Base-by-base conservation (phyloP, 2,888 invertebrate species). In the Listrodromus nycthemerus region DNA sequence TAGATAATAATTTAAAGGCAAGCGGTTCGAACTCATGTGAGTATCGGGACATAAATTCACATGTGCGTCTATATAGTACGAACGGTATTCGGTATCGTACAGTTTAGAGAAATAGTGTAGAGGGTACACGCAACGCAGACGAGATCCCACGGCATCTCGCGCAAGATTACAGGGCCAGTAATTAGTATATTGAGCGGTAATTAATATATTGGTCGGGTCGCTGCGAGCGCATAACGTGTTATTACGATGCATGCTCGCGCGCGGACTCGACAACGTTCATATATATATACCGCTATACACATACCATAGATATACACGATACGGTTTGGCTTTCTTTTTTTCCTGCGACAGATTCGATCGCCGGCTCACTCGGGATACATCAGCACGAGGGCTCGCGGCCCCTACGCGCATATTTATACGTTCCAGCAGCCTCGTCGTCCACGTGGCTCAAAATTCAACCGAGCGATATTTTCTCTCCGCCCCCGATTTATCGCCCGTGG, bases 181-280 rank as follows among this genome's bases (percentile, higher is more conserved):
- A 92, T 92, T 92, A 92, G 91, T 92, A 91, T 91, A 92, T 91
- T 90, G 91, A 90, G 88, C 89, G 89, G 90, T 92, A 92, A 92
- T 92, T 92, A 92, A 92, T 92, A 92, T 91, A 91, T 91, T 91
- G 90, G 88, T 73, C 78, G 87, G 88, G 85, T 82, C 86, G 65
- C 84, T 82, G 80, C 67, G 86, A 83, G 76, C 77, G 85, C 80
- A 88, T 86, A 92, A 90, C 91, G 87, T 92, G 87, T 92, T 90
- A 92, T 92, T 92, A 92, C 84, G 78, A 84, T 80, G 83, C 80
- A 83, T 50, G 63, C 74, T 48, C 71, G 75, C 78, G 61, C 82
- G 76, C 89, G 90, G 88, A 88, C 89, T 87, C 86, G 83, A 77
- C 83, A 81, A 73, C 83, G 81, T 85, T 84, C 82, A 83, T 67